Percentiles rank a stretch among this genome's conserved stretches.
These are phyloP conservation scores for Epistrophella euchroma DNA, from an alignment of 2,888 invertebrate species.

Conservation along the genomic window DNA sequence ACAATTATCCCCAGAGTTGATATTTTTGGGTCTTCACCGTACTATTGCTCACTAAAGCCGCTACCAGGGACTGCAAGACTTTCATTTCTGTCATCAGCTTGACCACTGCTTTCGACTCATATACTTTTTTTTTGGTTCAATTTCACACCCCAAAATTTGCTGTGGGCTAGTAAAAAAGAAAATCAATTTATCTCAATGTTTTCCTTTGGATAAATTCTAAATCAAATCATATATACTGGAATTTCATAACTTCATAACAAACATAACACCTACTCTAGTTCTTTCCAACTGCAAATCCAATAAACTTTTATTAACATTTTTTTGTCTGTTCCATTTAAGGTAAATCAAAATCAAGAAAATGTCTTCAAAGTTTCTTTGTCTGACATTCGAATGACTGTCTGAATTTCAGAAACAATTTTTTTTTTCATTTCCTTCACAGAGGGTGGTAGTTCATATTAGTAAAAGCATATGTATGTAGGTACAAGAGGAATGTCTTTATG, in stretches of 20 bases:
- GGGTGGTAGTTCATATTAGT: conserved; percentile 32
- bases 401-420: conserved; percentile 5
- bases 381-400: neutral
- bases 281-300: conserved; percentile 19
- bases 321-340: conserved; percentile 9
- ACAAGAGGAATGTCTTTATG: conserved; percentile 10
- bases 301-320: conserved; percentile 23
- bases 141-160: no score
- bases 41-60: no score
- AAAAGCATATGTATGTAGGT: neutral
- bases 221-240: neutral
- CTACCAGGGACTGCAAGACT: no score
- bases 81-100: no score
- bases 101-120: no score
- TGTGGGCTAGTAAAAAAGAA: neutral
- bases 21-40: no score
- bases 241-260: neutral
- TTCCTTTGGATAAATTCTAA: neutral
- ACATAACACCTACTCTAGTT: neutral
- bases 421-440: conserved; percentile 17
- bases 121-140: no score
- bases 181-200: conserved; percentile 1
- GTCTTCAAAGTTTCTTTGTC: conserved; percentile 27
- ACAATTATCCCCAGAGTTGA: no score
- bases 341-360: conserved; percentile 25